Percentiles rank a stretch among this genome's conserved stretches.
These are phyloP conservation scores for Trinectes maculatus DNA, from an alignment of 2,113 vertebrate genomes.

Conservation along the genomic window DNA sequence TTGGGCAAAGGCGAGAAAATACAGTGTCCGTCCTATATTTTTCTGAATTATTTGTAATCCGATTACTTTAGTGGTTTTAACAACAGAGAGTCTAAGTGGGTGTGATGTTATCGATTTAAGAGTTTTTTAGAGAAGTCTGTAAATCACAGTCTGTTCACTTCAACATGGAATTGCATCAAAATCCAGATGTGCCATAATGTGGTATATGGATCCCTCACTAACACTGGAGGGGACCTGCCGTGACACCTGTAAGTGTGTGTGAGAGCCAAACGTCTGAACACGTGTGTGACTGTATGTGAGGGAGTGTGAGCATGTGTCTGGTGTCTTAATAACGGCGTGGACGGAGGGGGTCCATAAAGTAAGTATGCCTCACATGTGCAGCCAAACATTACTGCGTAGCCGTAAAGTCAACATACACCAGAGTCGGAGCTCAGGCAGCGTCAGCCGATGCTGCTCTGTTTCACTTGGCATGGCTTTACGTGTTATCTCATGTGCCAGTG, in stretches of 20 bases:
- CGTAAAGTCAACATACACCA: constrained; percentile 1
- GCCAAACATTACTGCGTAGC: constrained; percentile 18
- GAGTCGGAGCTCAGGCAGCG: not conserved
- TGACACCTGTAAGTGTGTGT: not conserved
- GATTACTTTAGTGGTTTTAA: constrained; percentile 33
- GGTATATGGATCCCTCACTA: not conserved
- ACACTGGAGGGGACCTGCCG: not conserved
- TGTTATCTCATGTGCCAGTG: not conserved
- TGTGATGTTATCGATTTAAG: constrained; percentile 34
- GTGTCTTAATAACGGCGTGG: constrained; percentile 6
- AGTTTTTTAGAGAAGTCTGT: constrained; percentile 22
- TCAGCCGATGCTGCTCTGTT: not conserved
- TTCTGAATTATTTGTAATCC: constrained; percentile 30
- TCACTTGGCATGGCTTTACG: not conserved
- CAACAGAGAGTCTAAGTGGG: constrained; percentile 18
- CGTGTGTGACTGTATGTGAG: constrained; percentile 6
- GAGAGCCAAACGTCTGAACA: not conserved
- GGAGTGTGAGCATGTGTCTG: not conserved
- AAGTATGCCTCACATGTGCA: constrained; percentile 12
- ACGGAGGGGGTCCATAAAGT: constrained; percentile 26
- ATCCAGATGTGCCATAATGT: too few species aligned
- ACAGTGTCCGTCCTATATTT: too few species aligned
- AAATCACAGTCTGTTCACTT: constrained; percentile 20
- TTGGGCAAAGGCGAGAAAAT: too few species aligned
- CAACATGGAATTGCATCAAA: too few species aligned